Conservation (phyloP, 2,888 invertebrate genomes). For the Cosmia trapezina region DNA sequence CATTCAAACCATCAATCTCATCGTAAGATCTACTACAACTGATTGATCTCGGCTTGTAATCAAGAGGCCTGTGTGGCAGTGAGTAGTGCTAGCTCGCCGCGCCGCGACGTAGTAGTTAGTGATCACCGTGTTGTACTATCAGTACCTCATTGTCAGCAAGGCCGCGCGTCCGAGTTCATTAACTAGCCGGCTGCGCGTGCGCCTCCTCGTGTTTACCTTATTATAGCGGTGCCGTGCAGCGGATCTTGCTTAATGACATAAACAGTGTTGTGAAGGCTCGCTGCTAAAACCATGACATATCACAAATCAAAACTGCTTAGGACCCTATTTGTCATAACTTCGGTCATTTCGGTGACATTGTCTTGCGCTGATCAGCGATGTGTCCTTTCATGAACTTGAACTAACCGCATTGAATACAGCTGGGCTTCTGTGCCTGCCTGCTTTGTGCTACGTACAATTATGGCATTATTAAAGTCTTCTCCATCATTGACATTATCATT, state of each 20-base stretch:
- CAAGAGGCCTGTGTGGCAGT: not conserved
- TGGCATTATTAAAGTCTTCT: constrained; percentile 1
- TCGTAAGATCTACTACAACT: not conserved
- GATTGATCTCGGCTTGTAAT: constrained; percentile 9
- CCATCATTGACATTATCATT: constrained; percentile 15
- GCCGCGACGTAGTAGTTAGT: not conserved
- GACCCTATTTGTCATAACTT: not conserved
- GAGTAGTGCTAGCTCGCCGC: not conserved
- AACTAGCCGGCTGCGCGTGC: constrained; percentile 36
- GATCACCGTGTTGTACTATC: not conserved
- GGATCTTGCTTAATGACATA: constrained; percentile 2
- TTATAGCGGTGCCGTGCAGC: constrained; percentile 6
- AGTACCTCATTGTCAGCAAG: constrained; percentile 26
- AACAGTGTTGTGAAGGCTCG: not conserved
- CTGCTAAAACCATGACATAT: not conserved
- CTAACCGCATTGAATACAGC: not conserved
- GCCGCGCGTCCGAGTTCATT: constrained; percentile 48
- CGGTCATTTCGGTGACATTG: not conserved
- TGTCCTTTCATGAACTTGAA: not conserved
- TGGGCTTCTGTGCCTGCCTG: not conserved
- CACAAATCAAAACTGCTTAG: not conserved
- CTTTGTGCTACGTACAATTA: not conserved
- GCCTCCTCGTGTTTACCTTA: constrained; percentile 34
- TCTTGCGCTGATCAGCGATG: not conserved
- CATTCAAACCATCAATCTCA: too few species aligned